These are phyloP conservation scores for Scaptomyza pallida DNA, from an alignment of 1,140 invertebrate genomes.

Conservation along the genomic window DNA sequence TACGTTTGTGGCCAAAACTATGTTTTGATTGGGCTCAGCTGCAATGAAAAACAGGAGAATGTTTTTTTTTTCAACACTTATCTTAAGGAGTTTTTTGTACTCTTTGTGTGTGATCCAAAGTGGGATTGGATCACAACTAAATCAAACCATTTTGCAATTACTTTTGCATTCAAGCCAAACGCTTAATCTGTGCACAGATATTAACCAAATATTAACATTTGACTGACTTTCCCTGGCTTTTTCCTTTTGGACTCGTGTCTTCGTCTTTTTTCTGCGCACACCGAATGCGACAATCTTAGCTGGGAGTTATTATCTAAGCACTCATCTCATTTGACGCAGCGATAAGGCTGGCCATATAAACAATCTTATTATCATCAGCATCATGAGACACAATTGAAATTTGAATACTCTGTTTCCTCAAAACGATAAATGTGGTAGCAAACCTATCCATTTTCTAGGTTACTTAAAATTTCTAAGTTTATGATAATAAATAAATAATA, in stretches of 20 bases:
- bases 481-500: too few relatives aligned
- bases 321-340: constrained; percentile 66
- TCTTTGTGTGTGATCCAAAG: constrained; percentile 1
- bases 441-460: too few relatives aligned
- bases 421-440: background rate
- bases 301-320: constrained; percentile 68
- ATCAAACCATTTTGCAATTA: constrained; percentile 23
- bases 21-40: constrained; percentile 22
- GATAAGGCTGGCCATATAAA: constrained; percentile 58
- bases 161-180: constrained; percentile 15
- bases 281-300: constrained; percentile 59
- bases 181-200: constrained; percentile 42
- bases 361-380: constrained; percentile 36
- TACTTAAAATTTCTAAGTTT: too few relatives aligned
- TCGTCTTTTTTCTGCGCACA: constrained; percentile 23
- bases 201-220: constrained; percentile 42
- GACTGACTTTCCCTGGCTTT: constrained; percentile 24
- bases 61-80: background rate
- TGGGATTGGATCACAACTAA: constrained; percentile 22
- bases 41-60: constrained; percentile 28
- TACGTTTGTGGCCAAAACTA: constrained; percentile 6
- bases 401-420: constrained; percentile 2
- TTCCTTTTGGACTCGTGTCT: constrained; percentile 9
- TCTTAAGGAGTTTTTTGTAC: background rate
- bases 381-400: constrained; percentile 36